Percentiles rank a stretch among this genome's conserved stretches.
These are phyloP conservation scores for Lontra canadensis DNA, from an alignment of 2,113 vertebrate genomes.

Conservation along the genomic window DNA sequence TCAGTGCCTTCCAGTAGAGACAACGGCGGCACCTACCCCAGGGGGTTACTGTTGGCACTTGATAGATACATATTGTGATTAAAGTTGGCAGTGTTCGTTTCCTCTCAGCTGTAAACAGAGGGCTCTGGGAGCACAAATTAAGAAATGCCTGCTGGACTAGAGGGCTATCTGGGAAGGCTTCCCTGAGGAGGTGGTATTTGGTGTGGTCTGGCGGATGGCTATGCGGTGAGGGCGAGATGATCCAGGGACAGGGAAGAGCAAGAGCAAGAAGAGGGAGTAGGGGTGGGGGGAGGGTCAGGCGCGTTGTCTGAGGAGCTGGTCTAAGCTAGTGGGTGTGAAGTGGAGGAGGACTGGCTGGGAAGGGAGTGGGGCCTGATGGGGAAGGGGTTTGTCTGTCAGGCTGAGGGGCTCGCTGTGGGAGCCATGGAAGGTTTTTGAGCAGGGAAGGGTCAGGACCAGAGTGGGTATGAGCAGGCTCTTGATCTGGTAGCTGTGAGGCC, in stretches of 20 bases:
- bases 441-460: not conserved
- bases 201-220: not conserved
- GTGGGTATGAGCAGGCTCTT: not conserved
- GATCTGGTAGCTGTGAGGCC: not conserved
- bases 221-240: not conserved
- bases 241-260: not conserved
- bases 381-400: not conserved
- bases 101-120: not conserved
- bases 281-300: not conserved
- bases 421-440: not conserved
- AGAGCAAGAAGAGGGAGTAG: not conserved
- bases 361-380: not conserved
- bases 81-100: not conserved
- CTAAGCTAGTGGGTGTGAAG: not conserved
- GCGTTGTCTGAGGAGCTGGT: not conserved
- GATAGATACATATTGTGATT: no score
- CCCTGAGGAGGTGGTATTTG: not conserved
- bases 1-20: not conserved
- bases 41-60: not conserved
- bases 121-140: not conserved
- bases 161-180: not conserved
- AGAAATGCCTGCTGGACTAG: not conserved
- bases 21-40: accelerated
- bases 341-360: not conserved
- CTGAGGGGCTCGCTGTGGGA: not conserved